Percentiles rank a stretch among this genome's conserved stretches.
phyloP scores from a whole-genome alignment of 2,888 invertebrate genomes.

The Orthonevra nobilis region DNA sequence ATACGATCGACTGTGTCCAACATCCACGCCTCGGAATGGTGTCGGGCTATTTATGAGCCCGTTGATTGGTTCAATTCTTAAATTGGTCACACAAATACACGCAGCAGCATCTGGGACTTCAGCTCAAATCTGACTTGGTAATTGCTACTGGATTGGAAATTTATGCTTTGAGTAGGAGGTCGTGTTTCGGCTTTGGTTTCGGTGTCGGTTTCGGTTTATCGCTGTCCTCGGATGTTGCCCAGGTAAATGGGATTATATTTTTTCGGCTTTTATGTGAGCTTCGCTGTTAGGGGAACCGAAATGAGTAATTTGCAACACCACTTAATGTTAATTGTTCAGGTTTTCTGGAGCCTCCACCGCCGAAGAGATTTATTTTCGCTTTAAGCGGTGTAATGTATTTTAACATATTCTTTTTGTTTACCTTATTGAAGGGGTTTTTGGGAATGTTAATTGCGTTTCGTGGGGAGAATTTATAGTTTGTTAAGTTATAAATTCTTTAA shows the following conservation, averaged over 20 bases:
- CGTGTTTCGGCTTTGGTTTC: neutral
- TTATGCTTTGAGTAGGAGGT: conserved; percentile 47
- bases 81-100: conserved; percentile 45
- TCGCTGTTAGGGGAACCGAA: conserved; percentile 40
- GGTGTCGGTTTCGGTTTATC: conserved; percentile 9
- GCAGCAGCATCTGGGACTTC: neutral
- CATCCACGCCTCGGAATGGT: conserved; percentile 52
- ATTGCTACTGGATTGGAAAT: conserved; percentile 64
- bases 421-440: conserved; percentile 7
- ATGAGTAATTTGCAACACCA: conserved; percentile 67
- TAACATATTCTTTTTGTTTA: conserved; percentile 37
- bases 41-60: conserved; percentile 49
- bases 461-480: conserved; percentile 27
- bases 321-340: conserved; percentile 68
- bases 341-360: conserved; percentile 22
- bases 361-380: conserved; percentile 54
- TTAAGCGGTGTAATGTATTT: conserved; percentile 62
- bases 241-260: conserved; percentile 69
- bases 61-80: conserved; percentile 63
- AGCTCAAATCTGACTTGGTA: conserved; percentile 43
- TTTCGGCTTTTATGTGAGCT: conserved; percentile 63
- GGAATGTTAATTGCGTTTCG: conserved; percentile 53
- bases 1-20: conserved; percentile 54
- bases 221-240: conserved; percentile 36
- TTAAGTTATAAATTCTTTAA: conserved; percentile 22